Evolutionary conservation across 2,888 invertebrate species (phyloP).

Genomic region (Nomada ruficornis): DNA sequence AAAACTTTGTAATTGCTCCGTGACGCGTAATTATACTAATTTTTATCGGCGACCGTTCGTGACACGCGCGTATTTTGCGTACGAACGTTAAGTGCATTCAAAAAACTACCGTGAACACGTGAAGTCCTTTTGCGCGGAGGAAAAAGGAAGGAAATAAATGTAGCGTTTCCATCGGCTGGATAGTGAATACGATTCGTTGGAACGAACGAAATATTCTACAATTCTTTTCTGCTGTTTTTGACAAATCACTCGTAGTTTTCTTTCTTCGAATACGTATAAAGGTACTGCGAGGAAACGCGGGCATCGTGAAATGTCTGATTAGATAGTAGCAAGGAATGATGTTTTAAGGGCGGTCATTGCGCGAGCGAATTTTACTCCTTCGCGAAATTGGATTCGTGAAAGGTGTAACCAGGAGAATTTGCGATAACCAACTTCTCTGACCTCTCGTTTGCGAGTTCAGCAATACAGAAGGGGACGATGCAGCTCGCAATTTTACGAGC

Average conservation of each 20-base stretch:
- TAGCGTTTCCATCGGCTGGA: neutral
- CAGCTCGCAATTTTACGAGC: slow-evolving; percentile 33
- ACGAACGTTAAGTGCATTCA: neutral
- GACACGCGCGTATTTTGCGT: neutral
- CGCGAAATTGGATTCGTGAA: neutral
- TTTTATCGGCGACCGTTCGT: neutral
- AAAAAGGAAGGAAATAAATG: neutral
- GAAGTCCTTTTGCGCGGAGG: slow-evolving; percentile 9
- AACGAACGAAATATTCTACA: neutral
- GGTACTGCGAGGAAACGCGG: too few relatives aligned
- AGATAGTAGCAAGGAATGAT: neutral
- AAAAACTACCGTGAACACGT: neutral
- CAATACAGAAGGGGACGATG: neutral
- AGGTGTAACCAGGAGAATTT: slow-evolving; percentile 4
- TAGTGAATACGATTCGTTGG: neutral
- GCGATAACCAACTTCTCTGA: slow-evolving; percentile 5
- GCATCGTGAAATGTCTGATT: neutral
- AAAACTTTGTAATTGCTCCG: slow-evolving; percentile 30
- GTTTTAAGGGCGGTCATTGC: neutral
- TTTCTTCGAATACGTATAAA: neutral
- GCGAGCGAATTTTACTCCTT: too few relatives aligned
- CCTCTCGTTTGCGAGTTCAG: slow-evolving; percentile 2
- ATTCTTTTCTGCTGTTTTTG: neutral
- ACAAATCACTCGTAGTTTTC: too few relatives aligned
- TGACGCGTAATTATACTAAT: slow-evolving; percentile 28